Percentiles rank a stretch among this genome's conserved stretches.
phyloP scores from a whole-genome alignment of 2,888 invertebrate genomes.

The Melipona beecheii region DNA sequence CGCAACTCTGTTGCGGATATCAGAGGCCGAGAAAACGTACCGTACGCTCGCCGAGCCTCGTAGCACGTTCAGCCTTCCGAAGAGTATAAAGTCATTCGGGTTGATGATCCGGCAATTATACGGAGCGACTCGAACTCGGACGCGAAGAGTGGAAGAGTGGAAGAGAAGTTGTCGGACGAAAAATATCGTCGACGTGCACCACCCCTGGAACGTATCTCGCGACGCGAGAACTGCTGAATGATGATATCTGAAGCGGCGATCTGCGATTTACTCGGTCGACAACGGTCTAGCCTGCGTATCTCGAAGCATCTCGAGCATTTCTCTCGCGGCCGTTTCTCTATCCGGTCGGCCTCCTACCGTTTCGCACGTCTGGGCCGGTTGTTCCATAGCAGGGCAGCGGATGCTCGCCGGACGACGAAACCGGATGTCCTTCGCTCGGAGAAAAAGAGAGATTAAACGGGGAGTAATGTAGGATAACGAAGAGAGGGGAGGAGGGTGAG shows the following conservation, averaged over 20 bases:
- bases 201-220: not conserved
- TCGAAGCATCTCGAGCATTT: constrained; percentile 59
- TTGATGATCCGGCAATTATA: constrained; percentile 19
- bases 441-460: constrained; percentile 63
- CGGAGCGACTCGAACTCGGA: not conserved
- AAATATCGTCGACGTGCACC: constrained; percentile 7
- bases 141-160: not conserved
- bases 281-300: constrained; percentile 57
- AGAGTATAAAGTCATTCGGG: not conserved
- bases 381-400: constrained; percentile 35
- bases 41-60: not conserved
- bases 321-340: constrained; percentile 46
- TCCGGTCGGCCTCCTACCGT: constrained; percentile 54
- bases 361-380: constrained; percentile 47
- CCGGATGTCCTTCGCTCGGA: constrained; percentile 75
- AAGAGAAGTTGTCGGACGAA: constrained; percentile 16
- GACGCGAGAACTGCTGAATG: constrained; percentile 43
- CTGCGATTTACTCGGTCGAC: constrained; percentile 56
- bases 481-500: constrained; percentile 14
- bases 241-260: constrained; percentile 45
- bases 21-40: not conserved
- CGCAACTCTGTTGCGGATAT: not conserved
- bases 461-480: constrained; percentile 58
- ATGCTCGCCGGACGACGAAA: constrained; percentile 63
- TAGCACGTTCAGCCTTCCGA: not conserved